These are phyloP conservation scores for Parapristionchus giblindavisi DNA, from an alignment of 2,888 invertebrate species.

Conservation along the genomic window DNA sequence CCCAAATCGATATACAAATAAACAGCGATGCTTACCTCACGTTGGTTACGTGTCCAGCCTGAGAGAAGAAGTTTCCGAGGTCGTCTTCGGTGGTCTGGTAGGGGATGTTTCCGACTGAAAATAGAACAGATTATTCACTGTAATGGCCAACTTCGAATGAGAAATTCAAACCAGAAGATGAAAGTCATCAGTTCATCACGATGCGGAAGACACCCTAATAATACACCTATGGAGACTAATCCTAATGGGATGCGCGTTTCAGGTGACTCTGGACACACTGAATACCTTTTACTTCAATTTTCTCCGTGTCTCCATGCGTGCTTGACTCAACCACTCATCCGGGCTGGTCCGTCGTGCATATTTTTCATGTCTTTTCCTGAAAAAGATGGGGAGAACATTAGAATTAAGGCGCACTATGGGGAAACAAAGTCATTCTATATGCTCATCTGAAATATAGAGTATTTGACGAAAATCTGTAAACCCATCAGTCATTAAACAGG, in stretches of 20 bases:
- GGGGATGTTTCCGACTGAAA: conserved; percentile 68
- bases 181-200: conserved; percentile 18
- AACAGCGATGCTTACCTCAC: conserved; percentile 19
- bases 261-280: conserved; percentile 12
- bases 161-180: conserved; percentile 19
- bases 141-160: background rate
- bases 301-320: background rate
- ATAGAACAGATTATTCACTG: conserved; percentile 79
- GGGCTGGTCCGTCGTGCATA: background rate
- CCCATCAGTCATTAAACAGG: background rate
- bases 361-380: background rate
- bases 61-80: conserved; percentile 62
- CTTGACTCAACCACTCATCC: background rate
- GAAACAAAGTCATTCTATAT: background rate
- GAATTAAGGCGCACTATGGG: conserved; percentile 33
- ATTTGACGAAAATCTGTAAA: background rate
- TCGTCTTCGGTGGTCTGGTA: conserved; percentile 64
- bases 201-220: conserved; percentile 27
- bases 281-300: conserved; percentile 26
- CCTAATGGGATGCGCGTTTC: conserved; percentile 32
- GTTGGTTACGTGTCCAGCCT: conserved; percentile 63
- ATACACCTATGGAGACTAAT: conserved; percentile 18
- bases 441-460: conserved; percentile 14
- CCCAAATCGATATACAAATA: background rate
- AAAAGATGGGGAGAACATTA: conserved; percentile 26